Evolutionary conservation across 1,140 invertebrate genomes (phyloP), one percentile per base, ranked within the genome.

Genomic region (Diabrotica virgifera): DNA sequence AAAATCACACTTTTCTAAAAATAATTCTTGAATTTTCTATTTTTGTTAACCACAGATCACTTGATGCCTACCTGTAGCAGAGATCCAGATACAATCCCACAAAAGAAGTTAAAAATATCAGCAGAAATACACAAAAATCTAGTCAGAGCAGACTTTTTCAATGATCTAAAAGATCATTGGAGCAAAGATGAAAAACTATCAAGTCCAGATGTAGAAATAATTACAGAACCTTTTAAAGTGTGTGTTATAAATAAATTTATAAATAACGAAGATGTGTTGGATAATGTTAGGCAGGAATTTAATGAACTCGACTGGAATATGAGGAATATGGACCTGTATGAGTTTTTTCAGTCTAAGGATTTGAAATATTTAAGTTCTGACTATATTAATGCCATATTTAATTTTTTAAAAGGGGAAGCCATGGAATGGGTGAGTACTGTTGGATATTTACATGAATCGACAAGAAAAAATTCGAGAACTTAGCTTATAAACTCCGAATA

Each of bases 321-420:
- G 37, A 84, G 86, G 63, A 85, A 83, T 64, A 85, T 88, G 81
- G 89, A 91, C 69, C 75, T 91, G 0, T 90, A 89, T 73, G 86
- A 89, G 75, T 89, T 90, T 74, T 85, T 88, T 64, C 87, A 89
- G 74, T 88, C 86, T 5, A 80, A 79, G 9, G 89, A 90, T 72
- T 76, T 91, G 14, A 82, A 81, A 6, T 82, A 83, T 61, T 72
- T 87, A 14, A 37, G 81, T 79, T 67, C 38, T n/a, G 70, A 82
- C 52, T 80, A 82, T 70, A 81, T 87, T 40, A 78, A 78, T 68
- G 72, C 76, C 24, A 78, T 88, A 40, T 84, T 84, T 70, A 76
- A 85, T 68, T 77, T 85, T 61, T 78, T 87, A 53, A 82, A 84
- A 74, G 82, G 76, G 66, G 83, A 86, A 69, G 74, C 88, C 11